Evolutionary conservation across 2,113 vertebrate species (phyloP), one percentile per base, ranked within the genome.

Genomic region (Hylia prasina): DNA sequence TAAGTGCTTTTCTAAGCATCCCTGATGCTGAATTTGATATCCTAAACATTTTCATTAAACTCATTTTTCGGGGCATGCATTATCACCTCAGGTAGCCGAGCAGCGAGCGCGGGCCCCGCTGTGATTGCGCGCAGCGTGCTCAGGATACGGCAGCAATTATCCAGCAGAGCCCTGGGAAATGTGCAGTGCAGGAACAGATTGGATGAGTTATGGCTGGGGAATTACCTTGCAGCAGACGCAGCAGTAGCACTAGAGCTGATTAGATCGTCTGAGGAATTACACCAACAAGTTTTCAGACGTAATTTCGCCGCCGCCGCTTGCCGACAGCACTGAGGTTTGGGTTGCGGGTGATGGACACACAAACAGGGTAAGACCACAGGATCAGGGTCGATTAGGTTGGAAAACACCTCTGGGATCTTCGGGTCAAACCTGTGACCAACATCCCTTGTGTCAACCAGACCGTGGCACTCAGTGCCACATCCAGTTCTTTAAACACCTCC

Each of bases 31-130:
- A 69, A 15, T 79, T 92, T 53, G 87, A 87, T 93, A 91, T 57
- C 91, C 78, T 88, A 94, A 97, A 89, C 96, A 50, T 94, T 96
- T 97, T 93, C 94, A 94, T 93, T 91, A 94, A 84, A 21, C 58
- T 70, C 61, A 6, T 81, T 94, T 92, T 93, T 77, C 42, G 13
- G 81, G 95, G 90, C 71, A 44, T 9, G 51, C 75, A 79, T 97
- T 94, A 94, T 94, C 94, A 37, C 96, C 73, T 77, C 93, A 76
- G 95, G 96, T 7, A 84, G 94, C 87, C 33, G 79, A 48, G 82
- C 60, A 20, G 84, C 45, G 48, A 95, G 87, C 6, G 88, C 60
- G 1, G 50, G 60, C 47, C 93, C 94, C 3, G 69, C 96, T 82
- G 85, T 65, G 96, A 70, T 24, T 58, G 71, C 40, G 22, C 86